These are phyloP conservation scores for Pyrocephalus nanus DNA, from an alignment of 2,797 vertebrate genomes.

Conservation along the genomic window DNA sequence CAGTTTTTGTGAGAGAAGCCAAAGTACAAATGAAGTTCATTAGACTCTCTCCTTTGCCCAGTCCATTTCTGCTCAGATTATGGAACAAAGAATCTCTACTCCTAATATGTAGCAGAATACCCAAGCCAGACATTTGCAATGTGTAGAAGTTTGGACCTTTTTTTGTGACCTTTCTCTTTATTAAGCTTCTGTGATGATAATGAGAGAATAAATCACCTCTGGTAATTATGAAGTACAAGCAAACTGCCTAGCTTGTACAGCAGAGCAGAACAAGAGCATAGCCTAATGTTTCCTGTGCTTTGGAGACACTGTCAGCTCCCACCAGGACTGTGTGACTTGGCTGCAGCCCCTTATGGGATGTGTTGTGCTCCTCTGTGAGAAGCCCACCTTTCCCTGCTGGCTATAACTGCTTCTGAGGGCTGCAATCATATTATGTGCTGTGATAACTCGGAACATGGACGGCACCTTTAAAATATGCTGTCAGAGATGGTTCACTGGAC, in stretches of 20 bases:
- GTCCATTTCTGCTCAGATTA: background rate
- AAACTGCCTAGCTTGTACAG: background rate
- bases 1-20: background rate
- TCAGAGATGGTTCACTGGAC: background rate
- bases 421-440: background rate
- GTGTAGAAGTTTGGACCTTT: background rate
- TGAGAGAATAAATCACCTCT: background rate
- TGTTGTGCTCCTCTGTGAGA: background rate
- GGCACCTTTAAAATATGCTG: background rate
- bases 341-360: background rate
- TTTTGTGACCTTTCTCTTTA: background rate
- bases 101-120: background rate
- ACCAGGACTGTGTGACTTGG: background rate
- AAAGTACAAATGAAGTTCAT: conserved; percentile 42
- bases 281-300: background rate
- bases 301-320: background rate
- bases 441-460: background rate
- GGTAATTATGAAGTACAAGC: background rate
- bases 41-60: background rate
- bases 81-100: background rate
- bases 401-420: background rate
- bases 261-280: background rate
- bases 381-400: background rate
- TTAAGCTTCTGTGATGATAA: conserved; percentile 28
- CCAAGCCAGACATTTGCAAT: background rate